Percentiles rank a stretch among this genome's conserved stretches.
phyloP scores from a whole-genome alignment of 2,797 vertebrate genomes.

The Enteromius paludinosus region DNA sequence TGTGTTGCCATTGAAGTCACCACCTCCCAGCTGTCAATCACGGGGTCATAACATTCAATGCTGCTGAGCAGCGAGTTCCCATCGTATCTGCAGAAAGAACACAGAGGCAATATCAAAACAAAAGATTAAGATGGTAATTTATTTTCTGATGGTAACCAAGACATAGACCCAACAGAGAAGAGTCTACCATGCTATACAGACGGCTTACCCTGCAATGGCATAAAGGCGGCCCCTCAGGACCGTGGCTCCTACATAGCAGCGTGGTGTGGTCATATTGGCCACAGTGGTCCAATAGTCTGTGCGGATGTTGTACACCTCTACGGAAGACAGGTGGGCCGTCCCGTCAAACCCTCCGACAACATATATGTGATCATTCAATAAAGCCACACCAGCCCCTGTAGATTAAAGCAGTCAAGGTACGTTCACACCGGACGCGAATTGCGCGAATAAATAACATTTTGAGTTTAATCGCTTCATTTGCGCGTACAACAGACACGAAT shows the following conservation, averaged over 20 bases:
- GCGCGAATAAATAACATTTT: too few relatives aligned
- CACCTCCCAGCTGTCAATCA: conserved; percentile 98
- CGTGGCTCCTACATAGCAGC: conserved; percentile 96
- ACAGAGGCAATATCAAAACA: conserved; percentile 5
- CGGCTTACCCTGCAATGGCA: conserved; percentile 92
- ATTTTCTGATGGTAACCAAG: background rate
- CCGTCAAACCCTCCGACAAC: conserved; percentile 98
- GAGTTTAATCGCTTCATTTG: too few relatives aligned
- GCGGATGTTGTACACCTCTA: conserved; percentile 97
- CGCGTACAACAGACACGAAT: too few relatives aligned
- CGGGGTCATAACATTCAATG: conserved; percentile 97
- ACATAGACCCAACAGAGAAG: background rate
- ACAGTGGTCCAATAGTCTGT: conserved; percentile 97
- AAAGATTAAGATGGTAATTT: background rate
- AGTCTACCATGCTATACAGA: background rate
- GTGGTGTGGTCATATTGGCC: conserved; percentile 95
- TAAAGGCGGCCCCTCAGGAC: conserved; percentile 96
- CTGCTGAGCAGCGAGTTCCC: conserved; percentile 98
- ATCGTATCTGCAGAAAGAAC: conserved; percentile 83
- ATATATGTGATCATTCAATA: conserved; percentile 97
- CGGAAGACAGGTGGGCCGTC: conserved; percentile 93
- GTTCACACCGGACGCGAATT: too few relatives aligned
- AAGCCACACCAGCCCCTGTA: conserved; percentile 92
- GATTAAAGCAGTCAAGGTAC: conserved; percentile 5
- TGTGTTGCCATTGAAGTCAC: conserved; percentile 99